Conservation (phyloP, 2,113 vertebrate genomes). For the Oxyruncus cristatus region DNA sequence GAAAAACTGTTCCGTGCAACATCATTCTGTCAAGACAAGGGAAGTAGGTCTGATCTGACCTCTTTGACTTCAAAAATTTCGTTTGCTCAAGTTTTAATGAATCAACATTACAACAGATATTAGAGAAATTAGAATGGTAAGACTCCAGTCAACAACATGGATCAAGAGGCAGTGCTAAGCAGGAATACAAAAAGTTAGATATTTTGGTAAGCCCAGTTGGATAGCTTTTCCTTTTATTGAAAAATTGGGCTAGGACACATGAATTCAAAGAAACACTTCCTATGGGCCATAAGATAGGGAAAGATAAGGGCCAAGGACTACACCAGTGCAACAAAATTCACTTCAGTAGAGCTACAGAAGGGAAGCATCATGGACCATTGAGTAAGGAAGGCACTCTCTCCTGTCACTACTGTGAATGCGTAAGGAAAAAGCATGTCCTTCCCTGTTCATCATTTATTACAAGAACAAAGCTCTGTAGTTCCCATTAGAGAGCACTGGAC, state of each 20-base stretch:
- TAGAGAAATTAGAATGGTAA: not conserved
- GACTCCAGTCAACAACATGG: not conserved
- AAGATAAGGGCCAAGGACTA: not conserved
- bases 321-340: rapidly evolving
- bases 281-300: not conserved
- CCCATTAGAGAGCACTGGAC: no score
- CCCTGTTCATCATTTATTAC: no score
- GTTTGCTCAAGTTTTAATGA: not conserved
- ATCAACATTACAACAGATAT: not conserved
- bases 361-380: no score
- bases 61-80: not conserved
- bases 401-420: not conserved
- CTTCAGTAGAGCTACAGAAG: not conserved
- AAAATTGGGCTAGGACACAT: not conserved
- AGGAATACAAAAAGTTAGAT: not conserved
- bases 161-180: not conserved
- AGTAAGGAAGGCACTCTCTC: not conserved
- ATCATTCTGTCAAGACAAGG: not conserved
- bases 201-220: not conserved
- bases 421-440: not conserved
- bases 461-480: not conserved
- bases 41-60: not conserved
- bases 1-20: not conserved
- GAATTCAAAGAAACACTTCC: not conserved
- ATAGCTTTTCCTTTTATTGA: not conserved